Evolutionary conservation across 2,888 invertebrate genomes (phyloP).

Genomic region (Ormia ochracea): DNA sequence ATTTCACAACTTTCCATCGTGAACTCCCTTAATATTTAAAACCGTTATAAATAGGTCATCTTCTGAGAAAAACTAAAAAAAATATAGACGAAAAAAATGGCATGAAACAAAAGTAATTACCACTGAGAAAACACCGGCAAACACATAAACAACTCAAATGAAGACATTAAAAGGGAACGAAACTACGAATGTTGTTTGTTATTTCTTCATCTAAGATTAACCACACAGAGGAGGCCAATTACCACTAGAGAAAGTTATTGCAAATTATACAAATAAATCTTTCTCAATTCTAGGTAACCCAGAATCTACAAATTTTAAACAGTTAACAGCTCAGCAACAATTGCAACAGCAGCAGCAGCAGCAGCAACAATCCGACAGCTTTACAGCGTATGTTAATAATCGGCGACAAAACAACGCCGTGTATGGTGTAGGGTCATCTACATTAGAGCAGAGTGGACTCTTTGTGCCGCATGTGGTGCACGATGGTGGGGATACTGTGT

Average conservation of each 20-base stretch:
- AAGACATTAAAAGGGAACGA: conserved; percentile 50
- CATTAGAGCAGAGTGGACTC: conserved; percentile 70
- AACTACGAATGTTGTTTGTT: conserved; percentile 1
- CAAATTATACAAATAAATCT: background rate
- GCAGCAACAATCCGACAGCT: conserved; percentile 46
- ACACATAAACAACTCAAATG: conserved; percentile 9
- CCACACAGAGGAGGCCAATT: background rate
- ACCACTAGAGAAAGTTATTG: conserved; percentile 36
- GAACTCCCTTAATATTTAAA: conserved; percentile 33
- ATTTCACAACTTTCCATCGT: no score
- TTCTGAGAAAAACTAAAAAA: conserved; percentile 37
- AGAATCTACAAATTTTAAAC: conserved; percentile 36
- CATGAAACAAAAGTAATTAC: conserved; percentile 45
- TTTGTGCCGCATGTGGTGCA: conserved; percentile 66
- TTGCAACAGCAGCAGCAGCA: conserved; percentile 35
- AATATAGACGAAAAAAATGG: conserved; percentile 8
- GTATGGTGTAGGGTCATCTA: conserved; percentile 49
- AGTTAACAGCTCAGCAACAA: conserved; percentile 34
- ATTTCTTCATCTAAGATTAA: conserved; percentile 9
- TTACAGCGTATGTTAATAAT: conserved; percentile 78
- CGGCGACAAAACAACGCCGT: conserved; percentile 81
- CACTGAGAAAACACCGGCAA: conserved; percentile 8
- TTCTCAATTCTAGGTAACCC: conserved; percentile 43
- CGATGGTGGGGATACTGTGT: conserved; percentile 66
- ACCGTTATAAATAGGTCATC: conserved; percentile 27